These are phyloP conservation scores for Orthosia gothica DNA, from an alignment of 2,888 invertebrate species.

Conservation along the genomic window DNA sequence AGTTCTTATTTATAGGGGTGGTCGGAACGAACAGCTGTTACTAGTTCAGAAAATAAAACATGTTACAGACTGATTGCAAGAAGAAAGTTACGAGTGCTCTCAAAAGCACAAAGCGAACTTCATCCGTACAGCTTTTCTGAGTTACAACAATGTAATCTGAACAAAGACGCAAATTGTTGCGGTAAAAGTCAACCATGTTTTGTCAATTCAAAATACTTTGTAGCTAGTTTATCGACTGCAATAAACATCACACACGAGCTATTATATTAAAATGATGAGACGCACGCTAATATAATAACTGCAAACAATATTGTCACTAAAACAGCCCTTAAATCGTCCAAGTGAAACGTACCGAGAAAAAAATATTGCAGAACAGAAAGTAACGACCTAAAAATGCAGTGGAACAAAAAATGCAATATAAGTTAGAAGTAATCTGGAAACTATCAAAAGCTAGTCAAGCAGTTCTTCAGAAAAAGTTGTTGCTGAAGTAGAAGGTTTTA, in stretches of 20 bases:
- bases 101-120: conserved; percentile 4
- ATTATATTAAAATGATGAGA: conserved; percentile 30
- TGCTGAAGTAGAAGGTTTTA: too few relatives aligned
- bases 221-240: conserved; percentile 28
- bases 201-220: conserved; percentile 21
- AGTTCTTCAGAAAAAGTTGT: too few relatives aligned
- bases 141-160: conserved; percentile 15
- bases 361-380: conserved; percentile 1
- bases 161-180: neutral
- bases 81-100: neutral
- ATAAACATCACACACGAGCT: conserved; percentile 23
- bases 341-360: neutral
- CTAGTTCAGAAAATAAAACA: neutral
- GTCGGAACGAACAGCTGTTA: neutral
- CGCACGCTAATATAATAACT: conserved; percentile 25
- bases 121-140: neutral
- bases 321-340: conserved; percentile 17
- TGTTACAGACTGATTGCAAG: neutral
- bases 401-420: conserved; percentile 60
- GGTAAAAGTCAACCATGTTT: conserved; percentile 4
- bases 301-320: conserved; percentile 1
- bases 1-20: neutral
- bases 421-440: conserved; percentile 51
- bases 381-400: conserved; percentile 43
- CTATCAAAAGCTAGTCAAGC: conserved; percentile 32